Conservation (phyloP, 2,797 vertebrate genomes). For the Molossus molossus region DNA sequence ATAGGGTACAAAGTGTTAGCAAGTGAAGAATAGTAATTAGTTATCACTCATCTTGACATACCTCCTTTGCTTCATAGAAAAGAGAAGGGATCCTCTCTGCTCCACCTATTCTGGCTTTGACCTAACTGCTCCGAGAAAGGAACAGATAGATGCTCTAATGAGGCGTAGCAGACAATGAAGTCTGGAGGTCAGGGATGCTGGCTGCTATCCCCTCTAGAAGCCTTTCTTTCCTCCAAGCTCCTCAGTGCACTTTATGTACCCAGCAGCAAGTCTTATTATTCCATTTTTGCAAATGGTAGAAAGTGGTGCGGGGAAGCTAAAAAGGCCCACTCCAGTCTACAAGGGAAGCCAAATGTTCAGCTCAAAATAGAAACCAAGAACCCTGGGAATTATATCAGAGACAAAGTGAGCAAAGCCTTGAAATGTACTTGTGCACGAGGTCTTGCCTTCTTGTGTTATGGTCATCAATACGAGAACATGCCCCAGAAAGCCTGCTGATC, state of each 20-base stretch:
- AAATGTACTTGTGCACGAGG: background rate
- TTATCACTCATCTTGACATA: constrained; percentile 73
- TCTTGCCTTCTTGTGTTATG: background rate
- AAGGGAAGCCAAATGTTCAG: constrained; percentile 58
- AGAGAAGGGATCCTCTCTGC: constrained; percentile 53
- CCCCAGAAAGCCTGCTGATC: background rate
- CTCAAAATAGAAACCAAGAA: constrained; percentile 71
- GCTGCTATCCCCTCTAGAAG: constrained; percentile 34
- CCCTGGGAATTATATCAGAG: constrained; percentile 38
- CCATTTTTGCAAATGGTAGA: constrained; percentile 54
- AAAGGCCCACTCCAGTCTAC: constrained; percentile 57
- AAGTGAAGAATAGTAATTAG: constrained; percentile 41
- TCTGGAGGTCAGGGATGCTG: constrained; percentile 53
- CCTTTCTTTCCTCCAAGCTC: background rate
- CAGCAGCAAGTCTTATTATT: constrained; percentile 67
- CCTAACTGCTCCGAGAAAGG: constrained; percentile 69
- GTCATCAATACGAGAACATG: background rate
- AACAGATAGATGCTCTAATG: constrained; percentile 71
- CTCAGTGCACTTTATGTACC: background rate
- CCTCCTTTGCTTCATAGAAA: constrained; percentile 35
- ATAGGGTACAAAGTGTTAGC: constrained; percentile 76
- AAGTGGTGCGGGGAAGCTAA: constrained; percentile 57
- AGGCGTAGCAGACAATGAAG: constrained; percentile 60
- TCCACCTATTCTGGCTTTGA: constrained; percentile 53
- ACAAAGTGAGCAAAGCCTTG: background rate